These are phyloP conservation scores for Psammodynastes pulverulentus DNA, from an alignment of 2,113 vertebrate genomes.

Conservation along the genomic window DNA sequence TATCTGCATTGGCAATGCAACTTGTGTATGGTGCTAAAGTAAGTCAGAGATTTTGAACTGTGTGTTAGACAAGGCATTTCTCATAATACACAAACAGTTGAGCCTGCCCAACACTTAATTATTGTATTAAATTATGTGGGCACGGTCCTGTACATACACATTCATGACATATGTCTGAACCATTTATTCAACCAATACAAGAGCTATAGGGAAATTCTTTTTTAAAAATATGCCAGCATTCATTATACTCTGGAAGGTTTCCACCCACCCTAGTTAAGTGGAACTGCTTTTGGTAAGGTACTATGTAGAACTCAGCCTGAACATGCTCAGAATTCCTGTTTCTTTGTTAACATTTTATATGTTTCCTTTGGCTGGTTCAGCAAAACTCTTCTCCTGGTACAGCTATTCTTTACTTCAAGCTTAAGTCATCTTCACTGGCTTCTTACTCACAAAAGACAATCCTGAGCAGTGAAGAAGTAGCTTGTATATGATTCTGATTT, in stretches of 20 bases:
- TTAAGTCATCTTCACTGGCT: not conserved
- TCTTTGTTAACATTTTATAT: not conserved
- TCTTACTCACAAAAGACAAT: not conserved
- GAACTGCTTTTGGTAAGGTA: not conserved
- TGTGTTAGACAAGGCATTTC: not conserved
- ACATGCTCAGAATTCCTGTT: not conserved
- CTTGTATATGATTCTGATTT: conserved; percentile 48
- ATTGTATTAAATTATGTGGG: not conserved
- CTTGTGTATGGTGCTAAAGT: not conserved
- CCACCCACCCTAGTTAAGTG: not conserved
- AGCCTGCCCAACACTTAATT: not conserved
- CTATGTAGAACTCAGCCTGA: not conserved
- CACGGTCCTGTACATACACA: not conserved
- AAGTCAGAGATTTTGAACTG: not conserved
- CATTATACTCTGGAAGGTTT: not conserved
- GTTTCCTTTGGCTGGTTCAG: not conserved
- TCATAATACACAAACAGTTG: not conserved
- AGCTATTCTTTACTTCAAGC: not conserved
- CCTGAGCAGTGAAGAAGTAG: not conserved
- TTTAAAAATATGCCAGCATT: not conserved
- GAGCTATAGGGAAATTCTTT: not conserved
- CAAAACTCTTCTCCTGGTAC: not conserved
- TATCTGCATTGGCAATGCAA: not conserved
- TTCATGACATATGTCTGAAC: not conserved
- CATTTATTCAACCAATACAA: not conserved